Base-by-base conservation (phyloP, 2,888 invertebrate genomes). In the Agrotis ipsilon region DNA sequence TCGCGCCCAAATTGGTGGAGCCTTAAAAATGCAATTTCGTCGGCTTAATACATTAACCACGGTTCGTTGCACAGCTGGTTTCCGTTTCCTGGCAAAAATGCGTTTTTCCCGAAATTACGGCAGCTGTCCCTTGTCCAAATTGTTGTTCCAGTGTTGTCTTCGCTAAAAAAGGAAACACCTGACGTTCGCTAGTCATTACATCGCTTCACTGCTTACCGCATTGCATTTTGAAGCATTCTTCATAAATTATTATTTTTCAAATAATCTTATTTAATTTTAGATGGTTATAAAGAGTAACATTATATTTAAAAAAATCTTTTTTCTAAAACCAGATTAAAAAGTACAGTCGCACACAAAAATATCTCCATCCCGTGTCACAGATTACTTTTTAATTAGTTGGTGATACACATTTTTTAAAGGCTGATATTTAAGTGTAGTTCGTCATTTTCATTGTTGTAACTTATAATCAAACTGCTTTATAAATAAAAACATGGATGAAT, bases 21-120 rank as follows among this genome's bases (percentile, higher is more conserved):
- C 94, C 94, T 90, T 94, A 95, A 92, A 95, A 96, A 93, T 95
- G 95, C 94, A 95, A 95, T 94, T 94, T 93, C 88, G 89, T 89
- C 90, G 92, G 92, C 90, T 90, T 88, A 92, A 90, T 92, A 87
- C 92, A 93, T 94, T 93, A 93, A 92, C 90, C 87, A 87, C 92
- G 92, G 90, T 90, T 86, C 91, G 92, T 72, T 92, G 94, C 93
- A 89, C 96, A 95, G 89, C 93, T 94, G 95, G 95, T 93, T 95
- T 95, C 96, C 96, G 94, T 86, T 96, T 95, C 93, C 94, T 91
- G 94, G 86, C 89, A 91, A 88, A 92, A 93, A 89, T 93, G 92
- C 92, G 89, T 93, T 94, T 88, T 95, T 92, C 93, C 93, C 93
- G 86, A 95, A 95, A 93, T 93, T 93, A 72, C 78, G 77, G 87